Evolutionary conservation across 2,113 vertebrate genomes (phyloP), one percentile per base, ranked within the genome.

Genomic region (Oxygymnocypris stewartii): DNA sequence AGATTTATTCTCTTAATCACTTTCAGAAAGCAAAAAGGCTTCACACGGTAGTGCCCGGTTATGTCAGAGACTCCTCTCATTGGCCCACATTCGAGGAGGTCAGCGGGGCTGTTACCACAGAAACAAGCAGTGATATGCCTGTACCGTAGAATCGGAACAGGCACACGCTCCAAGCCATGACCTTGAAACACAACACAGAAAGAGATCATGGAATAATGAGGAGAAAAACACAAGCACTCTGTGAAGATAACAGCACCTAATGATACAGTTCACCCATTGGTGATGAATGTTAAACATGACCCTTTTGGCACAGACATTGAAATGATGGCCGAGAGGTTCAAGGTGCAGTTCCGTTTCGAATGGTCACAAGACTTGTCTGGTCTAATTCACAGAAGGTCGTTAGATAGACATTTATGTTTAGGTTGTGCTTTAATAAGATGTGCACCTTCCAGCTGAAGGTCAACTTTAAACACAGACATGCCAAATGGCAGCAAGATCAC

Each of bases 1-100:
- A 81, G 10, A 82, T 85, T 82, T 84, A 88, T 51, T 57, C 61
- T 67, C 67, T 47, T 85, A 88, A 80, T 84, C 54, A 59, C 78
- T 77, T 57, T 40, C 67, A 23, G n/a, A 69, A 63, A 61, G 49
- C 23, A 79, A 77, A n/a, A 74, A 76, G 57, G 31, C 69, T 57
- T 88, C 54, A 78, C 78, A 87, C 37, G 51, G 83, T 61, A 75
- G 74, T 18, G 25, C 76, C 25, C 75, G 73, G 4, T 31, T 86
- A 73, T 85, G 10, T 73, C 31, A 35, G 59, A 23, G 51, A 20
- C 23, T 59, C 40, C 44, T 77, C 25, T 75, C 73, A 84, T 87
- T 89, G 76, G 76, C 76, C 28, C 28, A 54, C 76, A 78, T 76
- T 76, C 12, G 47, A 78, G 20, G 73, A 75, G 59, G 76, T 71